phyloP scores from a whole-genome alignment of 2,797 vertebrate genomes.

The Vespertilio murinus region DNA sequence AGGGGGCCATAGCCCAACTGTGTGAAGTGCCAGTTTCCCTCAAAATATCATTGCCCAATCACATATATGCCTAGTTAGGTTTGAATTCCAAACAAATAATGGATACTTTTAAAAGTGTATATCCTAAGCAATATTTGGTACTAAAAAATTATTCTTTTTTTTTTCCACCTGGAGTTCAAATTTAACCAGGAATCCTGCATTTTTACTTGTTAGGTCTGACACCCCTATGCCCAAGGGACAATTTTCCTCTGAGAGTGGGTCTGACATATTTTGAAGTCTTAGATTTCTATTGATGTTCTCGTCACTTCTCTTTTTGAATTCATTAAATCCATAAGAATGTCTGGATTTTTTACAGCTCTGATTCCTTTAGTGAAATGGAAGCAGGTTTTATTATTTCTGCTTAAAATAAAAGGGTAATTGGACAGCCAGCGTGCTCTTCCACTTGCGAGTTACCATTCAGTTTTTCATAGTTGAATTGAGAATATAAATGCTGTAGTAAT shows the following conservation, averaged over 20 bases:
- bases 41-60: neutral
- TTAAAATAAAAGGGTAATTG: neutral
- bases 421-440: neutral
- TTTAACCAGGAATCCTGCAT: neutral
- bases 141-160: neutral
- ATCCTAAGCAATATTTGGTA: neutral
- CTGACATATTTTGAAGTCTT: neutral
- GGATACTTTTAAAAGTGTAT: neutral
- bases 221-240: neutral
- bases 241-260: neutral
- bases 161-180: neutral
- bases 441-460: neutral
- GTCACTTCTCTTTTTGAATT: neutral
- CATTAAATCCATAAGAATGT: neutral
- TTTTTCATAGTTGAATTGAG: slow-evolving; percentile 1
- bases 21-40: neutral
- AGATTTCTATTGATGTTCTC: neutral
- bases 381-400: neutral
- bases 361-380: neutral
- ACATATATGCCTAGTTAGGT: neutral
- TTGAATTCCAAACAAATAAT: neutral
- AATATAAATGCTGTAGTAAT: neutral
- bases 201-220: neutral
- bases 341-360: neutral
- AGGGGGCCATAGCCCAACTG: neutral